phyloP scores from a whole-genome alignment of 2,888 invertebrate species.

The Itoplectis maculator region DNA sequence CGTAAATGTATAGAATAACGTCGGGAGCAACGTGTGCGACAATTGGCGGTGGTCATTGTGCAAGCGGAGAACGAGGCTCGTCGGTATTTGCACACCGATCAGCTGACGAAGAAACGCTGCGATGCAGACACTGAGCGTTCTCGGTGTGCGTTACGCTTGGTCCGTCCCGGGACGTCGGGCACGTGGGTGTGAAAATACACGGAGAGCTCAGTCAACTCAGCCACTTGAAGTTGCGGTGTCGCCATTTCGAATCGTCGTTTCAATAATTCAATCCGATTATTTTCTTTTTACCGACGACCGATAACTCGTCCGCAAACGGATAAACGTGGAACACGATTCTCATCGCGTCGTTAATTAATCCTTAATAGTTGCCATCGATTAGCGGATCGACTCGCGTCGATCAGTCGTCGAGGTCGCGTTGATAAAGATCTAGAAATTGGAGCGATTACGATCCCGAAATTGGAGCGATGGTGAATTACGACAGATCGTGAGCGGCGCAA shows the following conservation, averaged over 20 bases:
- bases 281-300: too few species aligned
- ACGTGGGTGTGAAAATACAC: slow-evolving; percentile 13
- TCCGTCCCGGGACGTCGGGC: not conserved
- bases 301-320: too few species aligned
- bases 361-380: too few species aligned
- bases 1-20: not conserved
- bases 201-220: not conserved
- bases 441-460: slow-evolving; percentile 21
- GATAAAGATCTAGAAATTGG: slow-evolving; percentile 18
- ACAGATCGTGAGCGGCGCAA: slow-evolving; percentile 71
- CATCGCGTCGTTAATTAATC: too few species aligned
- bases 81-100: slow-evolving; percentile 40
- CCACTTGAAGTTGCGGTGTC: not conserved
- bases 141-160: slow-evolving; percentile 9
- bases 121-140: slow-evolving; percentile 11
- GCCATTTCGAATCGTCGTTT: not conserved
- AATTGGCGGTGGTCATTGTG: slow-evolving; percentile 37
- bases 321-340: too few species aligned
- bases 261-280: not conserved
- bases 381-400: too few species aligned
- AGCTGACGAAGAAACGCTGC: slow-evolving; percentile 25
- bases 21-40: slow-evolving; percentile 16
- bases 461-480: slow-evolving; percentile 70
- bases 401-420: too few species aligned
- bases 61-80: slow-evolving; percentile 17